Evolutionary conservation across 2,113 vertebrate species (phyloP), one percentile per base, ranked within the genome.

Genomic region (Callocephalon fimbriatum): DNA sequence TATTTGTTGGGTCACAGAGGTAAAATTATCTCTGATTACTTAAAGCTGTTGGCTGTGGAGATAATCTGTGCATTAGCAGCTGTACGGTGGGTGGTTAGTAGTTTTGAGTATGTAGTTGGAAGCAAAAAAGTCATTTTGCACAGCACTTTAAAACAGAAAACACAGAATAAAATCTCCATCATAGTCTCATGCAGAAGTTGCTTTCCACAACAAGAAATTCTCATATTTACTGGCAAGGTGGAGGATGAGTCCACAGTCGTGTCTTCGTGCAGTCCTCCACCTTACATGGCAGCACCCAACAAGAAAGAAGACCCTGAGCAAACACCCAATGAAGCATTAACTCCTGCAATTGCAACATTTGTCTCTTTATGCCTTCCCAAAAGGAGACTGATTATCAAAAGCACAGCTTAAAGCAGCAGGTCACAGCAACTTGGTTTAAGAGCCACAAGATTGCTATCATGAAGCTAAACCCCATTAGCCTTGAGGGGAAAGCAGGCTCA

Each of bases 1-100:
- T 93, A 93, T 95, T 95, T 94, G 63, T 74, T 86, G 47, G 63
- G 56, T 81, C 95, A 83, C 90, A 86, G 92, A 92, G 88, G 96
- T 86, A 96, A 86, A 96, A 95, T 96, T 92, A 84, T 95, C 92
- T 79, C 95, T 88, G 94, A 97, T 96, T 92, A 93, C 91, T 97
- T 93, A 92, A 96, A 96, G 96, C 86, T 96, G 94, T 62, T 97
- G 93, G 90, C 93, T 88, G 94, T 47, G 68, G 90, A 90, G 90
- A 90, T 94, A 93, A 95, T 95, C 92, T 83, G 53, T 80, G 82
- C 83, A 92, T 96, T 96, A 93, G 90, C 93, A 93, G 88, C 90
- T 92, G 68, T 94, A 82, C 29, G 0, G 93, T 93, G 96, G 90
- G 87, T 93, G 90, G 90, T 86, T 91, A 54, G 71, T 75, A 54